Conservation (phyloP, 2,113 vertebrate genomes). For the Cynocephalus volans region DNA sequence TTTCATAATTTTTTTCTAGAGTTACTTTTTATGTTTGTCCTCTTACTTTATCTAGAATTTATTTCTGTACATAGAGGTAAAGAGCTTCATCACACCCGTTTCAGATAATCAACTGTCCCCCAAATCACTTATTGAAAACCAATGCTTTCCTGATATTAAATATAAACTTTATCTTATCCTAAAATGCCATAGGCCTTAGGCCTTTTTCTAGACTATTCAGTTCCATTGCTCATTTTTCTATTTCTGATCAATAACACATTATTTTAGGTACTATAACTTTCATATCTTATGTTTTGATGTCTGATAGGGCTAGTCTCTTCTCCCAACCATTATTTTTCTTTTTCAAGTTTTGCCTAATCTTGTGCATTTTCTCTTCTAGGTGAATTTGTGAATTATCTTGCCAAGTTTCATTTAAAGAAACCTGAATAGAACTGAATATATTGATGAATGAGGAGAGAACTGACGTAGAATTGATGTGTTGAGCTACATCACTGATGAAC, state of each 20-base stretch:
- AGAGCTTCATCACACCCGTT: not conserved
- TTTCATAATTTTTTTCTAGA: not conserved
- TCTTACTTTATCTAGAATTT: constrained; percentile 5
- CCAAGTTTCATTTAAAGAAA: constrained; percentile 51
- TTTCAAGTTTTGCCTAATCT: not conserved
- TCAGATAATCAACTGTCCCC: not conserved
- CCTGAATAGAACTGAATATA: not conserved
- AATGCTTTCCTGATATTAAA: not conserved
- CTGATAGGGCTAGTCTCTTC: not conserved
- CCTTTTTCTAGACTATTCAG: not conserved
- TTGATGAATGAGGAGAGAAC: not conserved
- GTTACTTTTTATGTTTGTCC: not conserved
- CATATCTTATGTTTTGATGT: constrained; percentile 21
- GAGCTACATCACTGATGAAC: constrained; percentile 9
- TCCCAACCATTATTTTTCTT: not conserved
- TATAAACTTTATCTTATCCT: not conserved
- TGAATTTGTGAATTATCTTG: constrained; percentile 13
- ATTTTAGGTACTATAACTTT: constrained; percentile 9
- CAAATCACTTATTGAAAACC: not conserved
- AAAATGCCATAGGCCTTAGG: not conserved
- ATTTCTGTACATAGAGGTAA: not conserved
- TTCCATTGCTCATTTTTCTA: not conserved
- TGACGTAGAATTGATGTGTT: not conserved
- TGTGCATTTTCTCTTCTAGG: not conserved
- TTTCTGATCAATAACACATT: constrained; percentile 17